Conservation (phyloP, 2,888 invertebrate species). For the Melieria crassipennis region DNA sequence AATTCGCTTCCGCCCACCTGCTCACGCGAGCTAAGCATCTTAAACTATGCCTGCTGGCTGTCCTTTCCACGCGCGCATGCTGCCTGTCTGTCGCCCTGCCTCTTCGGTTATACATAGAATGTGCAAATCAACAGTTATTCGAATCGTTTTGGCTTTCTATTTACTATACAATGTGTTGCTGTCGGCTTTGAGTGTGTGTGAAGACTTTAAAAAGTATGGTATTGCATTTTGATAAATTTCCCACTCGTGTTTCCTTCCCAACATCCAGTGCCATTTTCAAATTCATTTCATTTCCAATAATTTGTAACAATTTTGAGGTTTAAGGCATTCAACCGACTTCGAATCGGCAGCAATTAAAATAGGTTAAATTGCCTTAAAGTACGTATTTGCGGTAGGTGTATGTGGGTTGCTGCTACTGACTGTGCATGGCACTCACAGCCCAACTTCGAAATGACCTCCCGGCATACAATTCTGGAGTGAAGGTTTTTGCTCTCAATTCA, state of each 20-base stretch:
- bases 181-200: conserved; percentile 10
- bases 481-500: neutral
- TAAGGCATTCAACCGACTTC: conserved; percentile 29
- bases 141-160: conserved; percentile 30
- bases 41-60: conserved; percentile 1
- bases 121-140: neutral
- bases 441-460: neutral
- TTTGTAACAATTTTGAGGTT: conserved; percentile 32
- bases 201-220: neutral
- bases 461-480: neutral
- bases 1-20: too few relatives aligned
- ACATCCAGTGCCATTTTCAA: conserved; percentile 10
- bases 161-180: conserved; percentile 18
- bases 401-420: too few relatives aligned
- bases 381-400: conserved; percentile 33
- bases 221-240: too few relatives aligned
- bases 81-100: too few relatives aligned
- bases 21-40: conserved; percentile 45
- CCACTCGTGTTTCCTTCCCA: conserved; percentile 5
- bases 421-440: too few relatives aligned
- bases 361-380: conserved; percentile 32
- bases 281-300: conserved; percentile 9
- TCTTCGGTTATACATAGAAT: too few relatives aligned
- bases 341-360: conserved; percentile 16
- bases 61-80: too few relatives aligned